These are phyloP conservation scores for Babylonia areolata DNA, from an alignment of 1,140 invertebrate species.

Conservation along the genomic window DNA sequence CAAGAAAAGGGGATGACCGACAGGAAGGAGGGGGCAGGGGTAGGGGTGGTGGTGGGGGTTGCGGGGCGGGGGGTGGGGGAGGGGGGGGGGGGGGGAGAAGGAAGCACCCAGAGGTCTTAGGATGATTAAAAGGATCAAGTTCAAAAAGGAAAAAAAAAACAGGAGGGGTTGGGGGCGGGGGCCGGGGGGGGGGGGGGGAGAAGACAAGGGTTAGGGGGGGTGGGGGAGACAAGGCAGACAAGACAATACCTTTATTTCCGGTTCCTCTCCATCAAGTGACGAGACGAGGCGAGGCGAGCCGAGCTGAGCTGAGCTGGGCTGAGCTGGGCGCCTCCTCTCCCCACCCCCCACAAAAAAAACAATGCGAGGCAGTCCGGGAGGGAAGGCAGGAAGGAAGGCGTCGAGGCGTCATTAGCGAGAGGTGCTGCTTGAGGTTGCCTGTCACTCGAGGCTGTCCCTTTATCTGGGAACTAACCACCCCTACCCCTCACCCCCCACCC, in stretches of 20 bases:
- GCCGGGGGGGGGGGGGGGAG: too few relatives aligned
- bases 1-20: not conserved
- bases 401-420: not conserved
- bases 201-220: too few relatives aligned
- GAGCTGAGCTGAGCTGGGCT: not conserved
- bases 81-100: not conserved
- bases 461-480: not conserved
- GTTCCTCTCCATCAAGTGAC: too few relatives aligned
- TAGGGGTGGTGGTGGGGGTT: not conserved
- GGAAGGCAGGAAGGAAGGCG: not conserved
- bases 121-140: too few relatives aligned
- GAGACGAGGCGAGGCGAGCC: not conserved
- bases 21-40: not conserved
- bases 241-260: not conserved
- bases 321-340: not conserved
- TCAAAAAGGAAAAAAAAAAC: too few relatives aligned
- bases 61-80: not conserved
- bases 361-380: too few relatives aligned
- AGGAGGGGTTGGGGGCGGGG: too few relatives aligned
- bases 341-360: too few relatives aligned
- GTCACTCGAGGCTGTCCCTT: too few relatives aligned
- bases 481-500: not conserved
- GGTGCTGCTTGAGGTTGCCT: too few relatives aligned
- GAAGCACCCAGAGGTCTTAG: not conserved
- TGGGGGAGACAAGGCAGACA: not conserved